Percentiles rank a stretch among this genome's conserved stretches.
Conservation (phyloP, 2,113 vertebrate species). For the Parus major region DNA sequence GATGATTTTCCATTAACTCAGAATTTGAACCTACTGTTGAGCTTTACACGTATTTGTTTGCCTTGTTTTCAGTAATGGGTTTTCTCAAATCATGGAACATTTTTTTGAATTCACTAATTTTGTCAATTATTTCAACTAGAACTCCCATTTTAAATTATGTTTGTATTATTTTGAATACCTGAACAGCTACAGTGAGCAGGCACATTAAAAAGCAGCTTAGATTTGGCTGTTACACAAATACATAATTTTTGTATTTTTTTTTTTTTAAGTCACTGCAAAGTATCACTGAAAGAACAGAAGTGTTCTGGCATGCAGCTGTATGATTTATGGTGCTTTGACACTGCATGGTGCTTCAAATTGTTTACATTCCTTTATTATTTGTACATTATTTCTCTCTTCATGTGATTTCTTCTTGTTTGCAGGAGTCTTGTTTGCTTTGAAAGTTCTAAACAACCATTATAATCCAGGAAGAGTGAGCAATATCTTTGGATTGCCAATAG, state of each 20-base stretch:
- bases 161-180: neutral
- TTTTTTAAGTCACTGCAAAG: neutral
- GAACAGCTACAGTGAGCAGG: neutral
- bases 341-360: neutral
- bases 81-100: neutral
- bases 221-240: neutral
- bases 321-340: neutral
- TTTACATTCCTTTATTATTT: neutral
- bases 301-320: neutral
- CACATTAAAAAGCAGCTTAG: neutral
- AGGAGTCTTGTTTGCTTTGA: constrained; percentile 95
- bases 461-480: constrained; percentile 81
- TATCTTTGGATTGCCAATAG: constrained; percentile 82
- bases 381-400: neutral
- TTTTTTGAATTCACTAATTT: neutral
- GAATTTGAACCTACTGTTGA: neutral
- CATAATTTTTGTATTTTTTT: accelerated
- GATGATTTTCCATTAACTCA: neutral
- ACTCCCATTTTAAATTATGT: neutral
- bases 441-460: constrained; percentile 91
- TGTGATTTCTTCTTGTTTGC: constrained; percentile 39
- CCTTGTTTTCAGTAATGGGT: neutral
- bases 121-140: neutral
- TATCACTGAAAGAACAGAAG: neutral
- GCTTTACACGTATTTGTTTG: neutral